phyloP scores from a whole-genome alignment of 2,888 invertebrate genomes.

The Phytoseiulus persimilis region DNA sequence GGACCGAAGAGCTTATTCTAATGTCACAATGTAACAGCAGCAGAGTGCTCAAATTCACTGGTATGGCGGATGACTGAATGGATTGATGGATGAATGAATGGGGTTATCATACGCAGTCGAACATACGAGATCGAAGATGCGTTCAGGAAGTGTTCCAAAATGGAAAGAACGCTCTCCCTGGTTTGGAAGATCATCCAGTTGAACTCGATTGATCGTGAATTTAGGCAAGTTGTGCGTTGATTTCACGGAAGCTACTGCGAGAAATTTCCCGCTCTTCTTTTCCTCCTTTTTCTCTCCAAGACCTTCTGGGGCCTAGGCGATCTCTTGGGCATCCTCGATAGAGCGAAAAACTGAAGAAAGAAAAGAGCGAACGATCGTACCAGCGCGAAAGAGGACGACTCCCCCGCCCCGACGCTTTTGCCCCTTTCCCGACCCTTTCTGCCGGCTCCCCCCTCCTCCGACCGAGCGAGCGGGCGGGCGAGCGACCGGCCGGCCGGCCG shows the following conservation, averaged over 20 bases:
- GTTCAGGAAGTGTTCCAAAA: no score
- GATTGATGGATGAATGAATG: no score
- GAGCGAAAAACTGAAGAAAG: conserved; percentile 17
- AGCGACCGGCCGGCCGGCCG: neutral
- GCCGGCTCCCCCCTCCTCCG: conserved; percentile 6
- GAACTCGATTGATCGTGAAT: no score
- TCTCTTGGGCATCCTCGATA: conserved; percentile 33
- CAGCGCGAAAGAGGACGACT: conserved; percentile 29
- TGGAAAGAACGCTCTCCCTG: no score
- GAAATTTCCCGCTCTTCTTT: neutral
- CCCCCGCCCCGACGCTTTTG: neutral
- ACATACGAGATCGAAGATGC: no score
- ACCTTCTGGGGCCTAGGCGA: conserved; percentile 29
- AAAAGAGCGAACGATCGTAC: conserved; percentile 24
- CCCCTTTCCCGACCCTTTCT: neutral
- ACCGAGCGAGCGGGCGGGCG: neutral
- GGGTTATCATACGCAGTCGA: no score
- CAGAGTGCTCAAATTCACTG: neutral
- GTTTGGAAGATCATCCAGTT: no score
- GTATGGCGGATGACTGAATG: no score
- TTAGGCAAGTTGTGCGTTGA: neutral
- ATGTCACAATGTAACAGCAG: neutral
- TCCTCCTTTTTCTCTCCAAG: neutral
- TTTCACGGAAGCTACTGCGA: neutral
- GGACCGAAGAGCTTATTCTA: neutral